Evolutionary conservation across 2,797 vertebrate species (phyloP).

Genomic region (Apodemus agrarius): DNA sequence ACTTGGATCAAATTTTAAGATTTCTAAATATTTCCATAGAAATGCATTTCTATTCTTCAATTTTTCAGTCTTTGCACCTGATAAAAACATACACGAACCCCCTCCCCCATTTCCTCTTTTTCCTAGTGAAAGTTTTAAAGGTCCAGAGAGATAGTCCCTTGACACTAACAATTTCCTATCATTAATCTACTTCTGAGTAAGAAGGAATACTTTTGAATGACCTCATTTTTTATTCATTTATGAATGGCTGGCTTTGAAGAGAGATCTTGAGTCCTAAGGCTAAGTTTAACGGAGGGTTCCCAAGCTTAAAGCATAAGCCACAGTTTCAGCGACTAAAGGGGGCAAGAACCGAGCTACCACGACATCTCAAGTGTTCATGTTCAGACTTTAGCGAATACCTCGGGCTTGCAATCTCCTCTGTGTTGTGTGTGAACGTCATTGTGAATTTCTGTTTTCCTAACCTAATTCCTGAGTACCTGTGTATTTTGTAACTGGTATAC

Average conservation of each 20-base stretch:
- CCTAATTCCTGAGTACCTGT: background rate
- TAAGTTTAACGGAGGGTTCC: constrained; percentile 45
- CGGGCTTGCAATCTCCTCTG: constrained; percentile 36
- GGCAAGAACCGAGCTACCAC: background rate
- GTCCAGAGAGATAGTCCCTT: constrained; percentile 46
- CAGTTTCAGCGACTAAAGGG: background rate
- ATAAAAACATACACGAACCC: constrained; percentile 34
- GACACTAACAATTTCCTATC: constrained; percentile 76
- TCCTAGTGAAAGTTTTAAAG: constrained; percentile 59
- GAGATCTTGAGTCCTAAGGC: constrained; percentile 31
- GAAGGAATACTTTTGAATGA: constrained; percentile 74
- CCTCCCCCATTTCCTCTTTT: constrained; percentile 48
- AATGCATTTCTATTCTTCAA: constrained; percentile 24
- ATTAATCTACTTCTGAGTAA: constrained; percentile 71
- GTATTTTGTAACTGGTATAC: background rate
- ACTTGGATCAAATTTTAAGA: constrained; percentile 1
- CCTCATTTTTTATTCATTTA: constrained; percentile 69
- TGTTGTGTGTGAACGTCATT: background rate
- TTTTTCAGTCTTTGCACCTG: constrained; percentile 56
- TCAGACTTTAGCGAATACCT: background rate
- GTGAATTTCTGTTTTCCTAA: constrained; percentile 38
- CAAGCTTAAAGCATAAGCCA: background rate
- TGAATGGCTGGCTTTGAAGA: constrained; percentile 60
- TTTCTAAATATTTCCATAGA: constrained; percentile 1
- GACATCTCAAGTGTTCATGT: background rate